Evolutionary conservation across 2,113 vertebrate species (phyloP), one percentile per base, ranked within the genome.

Genomic region (Stomatorhinus ivindoensis): DNA sequence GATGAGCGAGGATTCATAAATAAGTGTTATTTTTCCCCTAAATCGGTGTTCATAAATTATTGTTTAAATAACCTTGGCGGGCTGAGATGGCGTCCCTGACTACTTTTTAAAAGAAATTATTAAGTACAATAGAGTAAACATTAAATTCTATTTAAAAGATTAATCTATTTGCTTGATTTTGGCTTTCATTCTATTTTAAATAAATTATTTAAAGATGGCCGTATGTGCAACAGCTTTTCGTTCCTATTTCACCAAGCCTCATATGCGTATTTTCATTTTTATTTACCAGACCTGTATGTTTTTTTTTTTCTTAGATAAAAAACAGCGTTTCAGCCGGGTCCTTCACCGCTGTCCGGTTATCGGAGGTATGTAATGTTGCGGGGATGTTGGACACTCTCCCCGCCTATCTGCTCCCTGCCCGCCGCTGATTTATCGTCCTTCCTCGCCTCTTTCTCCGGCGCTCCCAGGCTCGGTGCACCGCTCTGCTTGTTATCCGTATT

Each of bases 61-160:
- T 80, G 88, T 88, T 48, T 88, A 10, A 21, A 24, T 80, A 76
- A 53, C 88, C 88, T 80, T 88, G 65, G 51, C 15, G 27, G 69
- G 39, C 31, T 46, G 24, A 5, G 73, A 76, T 76, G 39, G 8
- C 80, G 19, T 47, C 65, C 69, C 88, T 51, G 65, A 47, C 9
- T 6, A 80, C 17, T 76, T 88, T 61, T 44, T 3, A 0, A 15
- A 88, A 46, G 58, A 44, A 35, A 17, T 44, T 15, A 44, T 35
- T 24, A 46, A n/a, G 21, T 44, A 51, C 44, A 53, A 80, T 10
- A 51, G 65, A 88, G 39, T 39, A 50, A 73, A 88, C 61, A 88
- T 88, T 51, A 53, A 21, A 53, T 48, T 31, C 7, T 50, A n/a
- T 48, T 88, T 80, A 50, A 88, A 69, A 76, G 69, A 69, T 69